Conservation (phyloP, 2,888 invertebrate genomes). For the Flexamia atlantica region DNA sequence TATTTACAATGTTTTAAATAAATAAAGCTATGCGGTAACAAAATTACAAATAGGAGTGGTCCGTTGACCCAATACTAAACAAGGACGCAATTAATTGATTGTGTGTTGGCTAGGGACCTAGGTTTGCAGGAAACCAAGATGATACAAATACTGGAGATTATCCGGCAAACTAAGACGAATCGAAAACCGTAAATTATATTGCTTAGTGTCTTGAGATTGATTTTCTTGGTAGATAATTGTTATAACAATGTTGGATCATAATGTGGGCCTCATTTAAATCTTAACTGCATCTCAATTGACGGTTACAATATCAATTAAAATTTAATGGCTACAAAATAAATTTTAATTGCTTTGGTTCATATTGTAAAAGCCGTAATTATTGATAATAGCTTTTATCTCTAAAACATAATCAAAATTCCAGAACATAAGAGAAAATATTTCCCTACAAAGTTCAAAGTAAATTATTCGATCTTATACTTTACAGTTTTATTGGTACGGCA, state of each 20-base stretch:
- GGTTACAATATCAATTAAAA: not conserved
- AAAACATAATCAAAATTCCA: not conserved
- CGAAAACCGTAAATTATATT: too few species aligned
- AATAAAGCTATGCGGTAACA: constrained; percentile 57
- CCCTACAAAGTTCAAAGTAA: not conserved
- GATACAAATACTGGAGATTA: too few species aligned
- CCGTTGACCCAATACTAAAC: constrained; percentile 35
- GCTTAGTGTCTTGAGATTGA: too few species aligned
- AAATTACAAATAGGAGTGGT: constrained; percentile 52
- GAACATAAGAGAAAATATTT: not conserved
- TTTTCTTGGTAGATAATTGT: too few species aligned
- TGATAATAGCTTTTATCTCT: not conserved
- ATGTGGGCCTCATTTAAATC: not conserved
- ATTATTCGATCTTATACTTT: not conserved
- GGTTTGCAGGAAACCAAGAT: too few species aligned
- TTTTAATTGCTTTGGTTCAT: not conserved
- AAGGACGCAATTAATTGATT: constrained; percentile 9
- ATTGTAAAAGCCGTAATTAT: not conserved
- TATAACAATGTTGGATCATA: not conserved
- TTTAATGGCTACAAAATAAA: not conserved
- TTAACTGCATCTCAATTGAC: not conserved
- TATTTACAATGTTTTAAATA: constrained; percentile 49
- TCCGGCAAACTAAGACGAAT: too few species aligned
- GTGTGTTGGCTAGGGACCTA: too few species aligned
- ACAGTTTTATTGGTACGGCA: not conserved